phyloP scores from a whole-genome alignment of 2,888 invertebrate species.

The Lagria hirta region DNA sequence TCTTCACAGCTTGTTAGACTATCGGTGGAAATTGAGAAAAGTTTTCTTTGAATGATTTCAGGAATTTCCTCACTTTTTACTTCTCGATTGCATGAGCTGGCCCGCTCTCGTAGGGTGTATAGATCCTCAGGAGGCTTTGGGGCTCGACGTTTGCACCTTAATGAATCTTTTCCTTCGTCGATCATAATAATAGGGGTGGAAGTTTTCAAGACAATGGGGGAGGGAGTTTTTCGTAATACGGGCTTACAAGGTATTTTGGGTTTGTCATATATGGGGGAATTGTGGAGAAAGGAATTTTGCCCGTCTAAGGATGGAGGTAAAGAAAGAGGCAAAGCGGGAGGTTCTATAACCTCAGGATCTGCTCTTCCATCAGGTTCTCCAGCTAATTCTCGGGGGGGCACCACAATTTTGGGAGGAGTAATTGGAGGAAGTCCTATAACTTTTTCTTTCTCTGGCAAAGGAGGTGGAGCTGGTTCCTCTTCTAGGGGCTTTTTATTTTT shows the following conservation, averaged over 20 bases:
- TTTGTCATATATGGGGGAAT: constrained; percentile 54
- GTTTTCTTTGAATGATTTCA: constrained; percentile 69
- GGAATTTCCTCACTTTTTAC: constrained; percentile 49
- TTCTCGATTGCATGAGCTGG: constrained; percentile 61
- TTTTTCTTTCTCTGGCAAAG: constrained; percentile 24
- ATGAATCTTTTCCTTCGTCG: not conserved
- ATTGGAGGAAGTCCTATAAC: constrained; percentile 7
- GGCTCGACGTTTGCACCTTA: constrained; percentile 67
- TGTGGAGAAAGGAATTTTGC: constrained; percentile 70
- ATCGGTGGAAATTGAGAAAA: constrained; percentile 74
- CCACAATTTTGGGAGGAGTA: constrained; percentile 19
- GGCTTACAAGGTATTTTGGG: constrained; percentile 76
- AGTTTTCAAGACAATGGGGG: too few species aligned
- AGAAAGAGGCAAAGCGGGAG: constrained; percentile 69
- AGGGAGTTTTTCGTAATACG: constrained; percentile 42
- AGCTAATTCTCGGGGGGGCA: constrained; percentile 66
- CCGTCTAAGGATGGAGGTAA: constrained; percentile 63
- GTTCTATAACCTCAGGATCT: constrained; percentile 68
- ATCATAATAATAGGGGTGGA: too few species aligned
- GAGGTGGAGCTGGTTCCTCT: constrained; percentile 12
- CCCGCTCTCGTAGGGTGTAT: constrained; percentile 61
- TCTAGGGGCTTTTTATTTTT: constrained; percentile 43
- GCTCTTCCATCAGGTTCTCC: constrained; percentile 87
- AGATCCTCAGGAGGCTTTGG: constrained; percentile 73
- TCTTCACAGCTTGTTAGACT: constrained; percentile 59